Evolutionary conservation across 92 coral and sea anemone species (phyloP).

Genomic region (Bergia sp.): DNA sequence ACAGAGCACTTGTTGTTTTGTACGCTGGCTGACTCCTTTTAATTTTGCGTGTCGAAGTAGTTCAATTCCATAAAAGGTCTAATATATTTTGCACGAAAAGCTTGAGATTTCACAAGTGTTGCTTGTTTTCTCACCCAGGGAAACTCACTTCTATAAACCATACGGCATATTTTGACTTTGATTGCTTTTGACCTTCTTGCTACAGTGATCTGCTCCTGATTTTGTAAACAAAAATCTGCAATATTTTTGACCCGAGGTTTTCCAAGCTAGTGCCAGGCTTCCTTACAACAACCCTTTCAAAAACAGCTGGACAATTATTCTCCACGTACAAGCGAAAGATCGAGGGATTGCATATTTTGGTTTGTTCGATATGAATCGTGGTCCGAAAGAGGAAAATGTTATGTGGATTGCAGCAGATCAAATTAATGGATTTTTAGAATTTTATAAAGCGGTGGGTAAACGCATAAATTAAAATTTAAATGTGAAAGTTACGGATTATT

Average conservation of each 20-base stretch:
- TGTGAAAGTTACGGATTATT: too few species aligned
- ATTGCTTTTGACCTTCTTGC: not conserved
- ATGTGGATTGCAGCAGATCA: conserved; percentile 80
- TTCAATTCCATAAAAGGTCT: not conserved
- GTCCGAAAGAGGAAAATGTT: conserved; percentile 9
- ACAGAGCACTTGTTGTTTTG: not conserved
- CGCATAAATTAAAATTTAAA: too few species aligned
- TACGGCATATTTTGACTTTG: not conserved
- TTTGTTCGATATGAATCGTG: not conserved
- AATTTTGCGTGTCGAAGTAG: not conserved
- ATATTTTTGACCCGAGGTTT: conserved; percentile 23
- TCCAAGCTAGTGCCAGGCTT: conserved; percentile 29
- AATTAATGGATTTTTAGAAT: conserved; percentile 79
- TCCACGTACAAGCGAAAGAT: too few species aligned
- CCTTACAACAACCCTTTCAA: too few species aligned
- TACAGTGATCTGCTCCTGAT: not conserved
- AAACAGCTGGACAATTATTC: too few species aligned
- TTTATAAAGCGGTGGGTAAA: conserved; percentile 82
- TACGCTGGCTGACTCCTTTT: not conserved
- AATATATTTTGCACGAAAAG: too few species aligned
- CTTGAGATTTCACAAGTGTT: not conserved
- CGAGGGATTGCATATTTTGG: not conserved
- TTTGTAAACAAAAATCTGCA: not conserved
- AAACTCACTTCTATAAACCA: not conserved
- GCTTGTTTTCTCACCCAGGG: not conserved